These are phyloP conservation scores for Aphelinus atriplicis DNA, from an alignment of 1,140 invertebrate genomes.

Conservation along the genomic window DNA sequence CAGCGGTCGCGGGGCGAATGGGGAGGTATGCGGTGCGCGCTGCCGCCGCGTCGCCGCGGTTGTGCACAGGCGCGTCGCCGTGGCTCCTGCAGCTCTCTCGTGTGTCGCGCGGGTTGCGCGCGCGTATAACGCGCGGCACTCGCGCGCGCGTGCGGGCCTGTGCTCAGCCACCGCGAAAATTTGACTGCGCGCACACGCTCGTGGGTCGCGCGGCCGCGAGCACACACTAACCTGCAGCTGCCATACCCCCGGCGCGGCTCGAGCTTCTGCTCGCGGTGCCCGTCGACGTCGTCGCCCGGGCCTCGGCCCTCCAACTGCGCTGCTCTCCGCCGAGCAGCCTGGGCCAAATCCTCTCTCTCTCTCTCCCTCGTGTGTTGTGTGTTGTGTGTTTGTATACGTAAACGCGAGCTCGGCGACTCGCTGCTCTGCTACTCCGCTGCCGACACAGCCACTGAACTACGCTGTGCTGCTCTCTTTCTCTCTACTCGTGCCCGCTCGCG, in stretches of 20 bases:
- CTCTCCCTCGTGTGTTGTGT: too few species aligned
- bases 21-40: constrained; percentile 22
- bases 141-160: neutral
- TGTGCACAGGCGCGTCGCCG: constrained; percentile 32
- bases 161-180: constrained; percentile 30
- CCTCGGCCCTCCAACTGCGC: neutral
- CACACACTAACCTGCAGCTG: too few species aligned
- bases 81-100: neutral
- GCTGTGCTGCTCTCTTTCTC: constrained; percentile 11
- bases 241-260: neutral
- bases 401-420: neutral
- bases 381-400: too few species aligned
- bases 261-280: neutral
- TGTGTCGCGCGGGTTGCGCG: neutral
- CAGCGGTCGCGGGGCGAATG: neutral
- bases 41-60: constrained; percentile 38
- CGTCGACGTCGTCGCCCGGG: neutral
- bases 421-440: neutral
- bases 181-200: constrained; percentile 17
- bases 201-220: too few species aligned
- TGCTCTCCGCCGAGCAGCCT: neutral
- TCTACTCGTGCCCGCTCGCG: constrained; percentile 21
- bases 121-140: neutral
- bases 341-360: too few species aligned
- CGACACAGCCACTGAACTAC: neutral